Evolutionary conservation across 2,113 vertebrate genomes (phyloP).

Genomic region (Circaetus cinerascens): DNA sequence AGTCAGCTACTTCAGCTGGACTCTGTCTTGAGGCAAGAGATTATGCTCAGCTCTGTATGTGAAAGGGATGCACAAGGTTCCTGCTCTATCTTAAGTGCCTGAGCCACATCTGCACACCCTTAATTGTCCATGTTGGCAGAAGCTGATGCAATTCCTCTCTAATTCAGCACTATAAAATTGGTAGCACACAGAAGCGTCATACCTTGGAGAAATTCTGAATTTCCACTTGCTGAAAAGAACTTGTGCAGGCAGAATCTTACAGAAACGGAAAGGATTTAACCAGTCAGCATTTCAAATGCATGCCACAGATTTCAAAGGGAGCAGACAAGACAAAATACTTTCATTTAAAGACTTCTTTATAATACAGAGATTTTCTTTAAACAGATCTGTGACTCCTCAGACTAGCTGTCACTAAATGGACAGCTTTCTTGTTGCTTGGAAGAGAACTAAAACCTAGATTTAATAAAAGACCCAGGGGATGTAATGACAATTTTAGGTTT

Average conservation of each 20-base stretch:
- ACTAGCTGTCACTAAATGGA: neutral
- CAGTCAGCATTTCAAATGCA: neutral
- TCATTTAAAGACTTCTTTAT: neutral
- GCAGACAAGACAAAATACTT: neutral
- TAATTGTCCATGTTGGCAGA: neutral
- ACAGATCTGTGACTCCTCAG: neutral
- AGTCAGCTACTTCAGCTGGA: neutral
- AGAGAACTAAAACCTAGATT: neutral
- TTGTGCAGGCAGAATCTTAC: neutral
- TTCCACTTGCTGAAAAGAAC: neutral
- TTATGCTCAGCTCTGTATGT: neutral
- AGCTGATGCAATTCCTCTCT: neutral
- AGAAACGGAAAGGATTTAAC: constrained; percentile 8
- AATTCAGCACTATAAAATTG: neutral
- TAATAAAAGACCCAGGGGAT: neutral
- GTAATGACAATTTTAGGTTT: neutral
- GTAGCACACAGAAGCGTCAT: neutral
- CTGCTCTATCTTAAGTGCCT: neutral
- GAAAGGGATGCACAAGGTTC: neutral
- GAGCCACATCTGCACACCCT: neutral
- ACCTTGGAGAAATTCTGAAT: constrained; percentile 14
- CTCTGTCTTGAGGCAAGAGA: neutral
- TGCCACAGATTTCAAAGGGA: neutral
- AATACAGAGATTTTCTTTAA: neutral
- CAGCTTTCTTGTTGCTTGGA: neutral